phyloP scores from a whole-genome alignment of 2,888 invertebrate genomes.

The Pseudoips prasinana region DNA sequence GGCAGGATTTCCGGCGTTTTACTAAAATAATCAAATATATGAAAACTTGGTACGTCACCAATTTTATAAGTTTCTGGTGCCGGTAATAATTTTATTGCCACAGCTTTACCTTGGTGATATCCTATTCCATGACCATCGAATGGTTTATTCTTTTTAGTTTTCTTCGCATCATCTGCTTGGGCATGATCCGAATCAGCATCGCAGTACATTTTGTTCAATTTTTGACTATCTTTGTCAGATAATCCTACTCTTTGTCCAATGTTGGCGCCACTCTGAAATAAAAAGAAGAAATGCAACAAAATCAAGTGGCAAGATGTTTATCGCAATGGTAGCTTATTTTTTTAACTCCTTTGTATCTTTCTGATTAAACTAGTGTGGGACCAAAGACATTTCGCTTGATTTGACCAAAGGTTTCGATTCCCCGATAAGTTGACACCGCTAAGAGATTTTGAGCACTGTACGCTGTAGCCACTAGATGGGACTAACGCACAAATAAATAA shows the following conservation, averaged over 20 bases:
- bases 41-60: constrained; percentile 53
- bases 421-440: too few relatives aligned
- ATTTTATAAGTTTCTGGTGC: constrained; percentile 56
- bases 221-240: constrained; percentile 80
- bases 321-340: too few relatives aligned
- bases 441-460: too few relatives aligned
- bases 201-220: constrained; percentile 83
- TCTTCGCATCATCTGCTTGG: constrained; percentile 40
- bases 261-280: constrained; percentile 60
- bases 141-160: constrained; percentile 59
- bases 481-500: too few relatives aligned
- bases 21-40: constrained; percentile 73
- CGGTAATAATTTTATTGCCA: constrained; percentile 68
- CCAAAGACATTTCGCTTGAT: too few relatives aligned
- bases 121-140: constrained; percentile 73
- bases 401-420: too few relatives aligned
- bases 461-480: too few relatives aligned
- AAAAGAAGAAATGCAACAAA: neutral
- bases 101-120: constrained; percentile 77
- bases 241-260: constrained; percentile 82
- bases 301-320: too few relatives aligned
- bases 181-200: constrained; percentile 55
- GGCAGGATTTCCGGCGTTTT: constrained; percentile 64
- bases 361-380: too few relatives aligned
- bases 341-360: too few relatives aligned